Percentiles rank a stretch among this genome's conserved stretches.
phyloP scores from a whole-genome alignment of 2,888 invertebrate genomes.

The Synanthedon tipuliformis region DNA sequence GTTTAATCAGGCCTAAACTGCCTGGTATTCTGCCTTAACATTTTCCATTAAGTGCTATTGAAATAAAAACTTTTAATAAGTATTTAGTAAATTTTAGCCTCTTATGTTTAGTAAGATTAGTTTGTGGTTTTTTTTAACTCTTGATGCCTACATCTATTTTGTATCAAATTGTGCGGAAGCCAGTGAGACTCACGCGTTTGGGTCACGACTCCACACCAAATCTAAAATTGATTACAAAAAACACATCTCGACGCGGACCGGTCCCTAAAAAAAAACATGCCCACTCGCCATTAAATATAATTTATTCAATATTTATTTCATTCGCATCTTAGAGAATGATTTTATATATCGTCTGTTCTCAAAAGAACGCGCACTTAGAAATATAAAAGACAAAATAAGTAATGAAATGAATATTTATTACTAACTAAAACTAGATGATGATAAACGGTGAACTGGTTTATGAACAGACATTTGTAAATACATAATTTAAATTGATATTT shows the following conservation, averaged over 20 bases:
- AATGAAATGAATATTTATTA: conserved; percentile 12
- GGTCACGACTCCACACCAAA: conserved; percentile 59
- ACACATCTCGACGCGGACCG: conserved; percentile 24
- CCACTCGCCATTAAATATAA: conserved; percentile 48
- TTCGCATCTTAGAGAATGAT: conserved; percentile 27
- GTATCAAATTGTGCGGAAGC: conserved; percentile 40
- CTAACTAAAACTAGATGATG: too few species aligned
- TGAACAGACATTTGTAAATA: too few species aligned
- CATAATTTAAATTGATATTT: too few species aligned
- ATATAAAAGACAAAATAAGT: conserved; percentile 20
- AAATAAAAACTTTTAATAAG: too few species aligned
- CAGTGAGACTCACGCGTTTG: conserved; percentile 36
- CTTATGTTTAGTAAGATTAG: too few species aligned
- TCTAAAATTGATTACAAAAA: conserved; percentile 60
- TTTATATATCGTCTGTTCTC: conserved; percentile 4
- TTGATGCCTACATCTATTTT: conserved; percentile 11
- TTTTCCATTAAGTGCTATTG: too few species aligned
- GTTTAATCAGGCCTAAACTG: too few species aligned
- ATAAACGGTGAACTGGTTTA: too few species aligned
- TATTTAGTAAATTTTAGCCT: too few species aligned
- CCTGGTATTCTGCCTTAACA: too few species aligned
- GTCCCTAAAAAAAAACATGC: conserved; percentile 35
- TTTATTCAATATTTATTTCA: conserved; percentile 51
- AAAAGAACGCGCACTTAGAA: conserved; percentile 20
- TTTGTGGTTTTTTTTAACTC: not conserved